Evolutionary conservation across 1,140 invertebrate genomes (phyloP).

Genomic region (Heliothis subflexa): DNA sequence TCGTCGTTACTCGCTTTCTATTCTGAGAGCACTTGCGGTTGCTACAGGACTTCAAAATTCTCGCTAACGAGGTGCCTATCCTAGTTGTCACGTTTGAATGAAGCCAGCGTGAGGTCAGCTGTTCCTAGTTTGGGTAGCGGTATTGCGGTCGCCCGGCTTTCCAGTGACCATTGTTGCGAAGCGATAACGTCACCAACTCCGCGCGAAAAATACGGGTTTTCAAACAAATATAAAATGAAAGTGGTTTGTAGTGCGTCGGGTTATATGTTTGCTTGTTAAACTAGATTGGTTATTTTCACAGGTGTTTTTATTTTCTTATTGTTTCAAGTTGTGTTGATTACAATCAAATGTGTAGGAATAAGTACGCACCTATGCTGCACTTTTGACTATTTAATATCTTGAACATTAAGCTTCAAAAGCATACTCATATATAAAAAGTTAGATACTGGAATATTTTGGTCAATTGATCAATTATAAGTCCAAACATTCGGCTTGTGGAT

Average conservation of each 20-base stretch:
- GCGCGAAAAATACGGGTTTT: slow-evolving; percentile 7
- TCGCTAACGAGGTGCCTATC: slow-evolving; percentile 66
- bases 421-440: too few species aligned
- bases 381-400: too few species aligned
- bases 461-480: too few species aligned
- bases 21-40: slow-evolving; percentile 53
- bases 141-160: slow-evolving; percentile 35
- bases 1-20: slow-evolving; percentile 29
- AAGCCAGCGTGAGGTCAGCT: slow-evolving; percentile 59
- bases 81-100: slow-evolving; percentile 65
- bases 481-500: too few species aligned
- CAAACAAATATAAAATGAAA: slow-evolving; percentile 23
- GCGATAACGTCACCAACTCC: slow-evolving; percentile 53
- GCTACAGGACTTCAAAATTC: slow-evolving; percentile 54
- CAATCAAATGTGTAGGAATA: too few species aligned
- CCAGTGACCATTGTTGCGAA: slow-evolving; percentile 54
- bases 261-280: slow-evolving; percentile 11
- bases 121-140: slow-evolving; percentile 54
- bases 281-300: slow-evolving; percentile 1
- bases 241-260: slow-evolving; percentile 5
- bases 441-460: too few species aligned
- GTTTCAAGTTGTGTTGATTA: too few species aligned
- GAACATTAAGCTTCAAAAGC: too few species aligned
- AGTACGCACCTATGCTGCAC: too few species aligned
- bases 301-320: too few species aligned